These are phyloP conservation scores for Gadus macrocephalus DNA, from an alignment of 2,113 vertebrate genomes.

Conservation along the genomic window DNA sequence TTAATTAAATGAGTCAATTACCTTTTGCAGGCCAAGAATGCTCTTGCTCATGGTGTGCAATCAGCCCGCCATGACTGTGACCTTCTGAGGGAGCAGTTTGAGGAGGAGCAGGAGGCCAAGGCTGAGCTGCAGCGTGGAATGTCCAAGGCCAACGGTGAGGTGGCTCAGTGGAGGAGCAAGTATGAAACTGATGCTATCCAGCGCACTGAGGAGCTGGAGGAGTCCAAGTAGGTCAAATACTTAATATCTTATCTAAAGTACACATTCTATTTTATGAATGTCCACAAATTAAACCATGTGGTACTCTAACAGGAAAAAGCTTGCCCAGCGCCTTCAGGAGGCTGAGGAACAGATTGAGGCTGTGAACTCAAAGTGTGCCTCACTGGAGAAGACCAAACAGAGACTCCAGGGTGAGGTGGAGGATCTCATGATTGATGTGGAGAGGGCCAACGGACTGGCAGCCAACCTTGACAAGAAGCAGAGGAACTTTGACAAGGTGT, in stretches of 20 bases:
- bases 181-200: not conserved
- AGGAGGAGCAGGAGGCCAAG: no score
- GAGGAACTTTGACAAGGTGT: slow-evolving; percentile 1
- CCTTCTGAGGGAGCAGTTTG: no score
- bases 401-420: no score
- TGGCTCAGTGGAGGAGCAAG: no score
- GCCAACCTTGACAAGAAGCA: not conserved
- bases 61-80: not conserved
- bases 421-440: no score
- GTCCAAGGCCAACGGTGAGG: no score
- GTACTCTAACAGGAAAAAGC: slow-evolving; percentile 69
- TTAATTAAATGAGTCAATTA: not conserved
- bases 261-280: not conserved
- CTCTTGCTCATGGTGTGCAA: slow-evolving; percentile 1
- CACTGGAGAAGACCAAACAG: no score
- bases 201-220: not conserved
- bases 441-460: not conserved
- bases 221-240: not conserved
- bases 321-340: slow-evolving; percentile 80
- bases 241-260: not conserved
- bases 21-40: not conserved
- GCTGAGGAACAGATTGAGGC: slow-evolving; percentile 76
- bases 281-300: not conserved
- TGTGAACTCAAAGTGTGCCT: no score
- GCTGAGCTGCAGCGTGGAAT: no score